Conservation (phyloP, 1,140 invertebrate genomes). For the Zaprionus kolodkinae region DNA sequence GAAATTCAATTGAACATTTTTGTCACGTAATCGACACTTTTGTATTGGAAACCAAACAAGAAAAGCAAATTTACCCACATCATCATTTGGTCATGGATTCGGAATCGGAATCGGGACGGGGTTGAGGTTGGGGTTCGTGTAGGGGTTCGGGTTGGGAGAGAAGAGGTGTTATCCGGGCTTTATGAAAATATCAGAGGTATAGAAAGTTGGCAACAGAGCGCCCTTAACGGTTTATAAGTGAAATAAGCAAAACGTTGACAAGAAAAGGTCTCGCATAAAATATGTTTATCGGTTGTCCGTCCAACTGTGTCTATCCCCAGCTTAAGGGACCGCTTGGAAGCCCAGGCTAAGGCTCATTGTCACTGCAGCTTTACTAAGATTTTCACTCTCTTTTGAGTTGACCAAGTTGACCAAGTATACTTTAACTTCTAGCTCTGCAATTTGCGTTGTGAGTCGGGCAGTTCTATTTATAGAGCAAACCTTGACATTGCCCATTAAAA, state of each 20-base stretch:
- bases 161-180: constrained; percentile 29
- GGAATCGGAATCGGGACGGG: not conserved
- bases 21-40: constrained; percentile 82
- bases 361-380: not conserved
- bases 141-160: not conserved
- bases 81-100: constrained; percentile 41
- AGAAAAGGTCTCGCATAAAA: constrained; percentile 71
- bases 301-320: constrained; percentile 1
- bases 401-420: not conserved
- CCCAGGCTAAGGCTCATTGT: not conserved
- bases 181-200: constrained; percentile 60
- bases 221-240: constrained; percentile 68
- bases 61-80: constrained; percentile 65
- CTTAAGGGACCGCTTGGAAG: constrained; percentile 15
- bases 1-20: constrained; percentile 82
- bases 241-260: constrained; percentile 71
- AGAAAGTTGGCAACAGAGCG: constrained; percentile 26
- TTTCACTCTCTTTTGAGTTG: not conserved
- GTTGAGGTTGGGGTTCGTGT: no score
- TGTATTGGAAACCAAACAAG: constrained; percentile 69
- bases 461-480: constrained; percentile 52
- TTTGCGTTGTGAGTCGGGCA: not conserved
- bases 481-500: constrained; percentile 53
- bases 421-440: not conserved
- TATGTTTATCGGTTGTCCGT: constrained; percentile 60